These are phyloP conservation scores for Palythoa caribaeorum DNA, from an alignment of 92 coral and sea anemone genomes.

Conservation along the genomic window DNA sequence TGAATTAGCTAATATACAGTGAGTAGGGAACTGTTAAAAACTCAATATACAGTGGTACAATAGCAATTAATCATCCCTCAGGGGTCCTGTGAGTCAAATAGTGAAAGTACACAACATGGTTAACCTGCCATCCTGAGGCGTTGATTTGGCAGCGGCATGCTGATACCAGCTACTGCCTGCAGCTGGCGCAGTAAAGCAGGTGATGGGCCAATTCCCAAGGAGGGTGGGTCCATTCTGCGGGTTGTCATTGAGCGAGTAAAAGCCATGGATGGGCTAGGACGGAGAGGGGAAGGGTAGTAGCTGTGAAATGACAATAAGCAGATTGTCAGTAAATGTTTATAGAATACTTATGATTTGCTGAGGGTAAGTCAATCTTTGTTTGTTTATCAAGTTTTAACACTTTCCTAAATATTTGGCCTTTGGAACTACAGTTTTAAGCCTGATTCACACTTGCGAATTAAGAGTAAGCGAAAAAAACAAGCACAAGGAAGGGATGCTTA, in stretches of 20 bases:
- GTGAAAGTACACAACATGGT: too few species aligned
- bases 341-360: background rate
- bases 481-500: too few species aligned
- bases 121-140: conserved; percentile 75
- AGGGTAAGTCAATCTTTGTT: background rate
- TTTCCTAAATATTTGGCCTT: too few species aligned
- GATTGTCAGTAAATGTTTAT: background rate
- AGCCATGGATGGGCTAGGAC: conserved; percentile 39
- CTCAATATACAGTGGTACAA: background rate
- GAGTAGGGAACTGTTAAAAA: too few species aligned
- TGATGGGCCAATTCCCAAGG: conserved; percentile 46
- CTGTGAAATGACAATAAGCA: conserved; percentile 4
- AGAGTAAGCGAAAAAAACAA: too few species aligned
- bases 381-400: too few species aligned
- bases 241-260: conserved; percentile 56
- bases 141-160: conserved; percentile 76
- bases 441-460: too few species aligned
- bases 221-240: conserved; percentile 24
- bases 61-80: background rate
- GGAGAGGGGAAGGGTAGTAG: conserved; percentile 48
- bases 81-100: background rate
- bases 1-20: too few species aligned
- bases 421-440: too few species aligned
- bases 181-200: conserved; percentile 70
- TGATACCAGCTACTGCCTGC: conserved; percentile 79